Conservation (phyloP, 2,113 vertebrate species). For the Syngnathus floridae region DNA sequence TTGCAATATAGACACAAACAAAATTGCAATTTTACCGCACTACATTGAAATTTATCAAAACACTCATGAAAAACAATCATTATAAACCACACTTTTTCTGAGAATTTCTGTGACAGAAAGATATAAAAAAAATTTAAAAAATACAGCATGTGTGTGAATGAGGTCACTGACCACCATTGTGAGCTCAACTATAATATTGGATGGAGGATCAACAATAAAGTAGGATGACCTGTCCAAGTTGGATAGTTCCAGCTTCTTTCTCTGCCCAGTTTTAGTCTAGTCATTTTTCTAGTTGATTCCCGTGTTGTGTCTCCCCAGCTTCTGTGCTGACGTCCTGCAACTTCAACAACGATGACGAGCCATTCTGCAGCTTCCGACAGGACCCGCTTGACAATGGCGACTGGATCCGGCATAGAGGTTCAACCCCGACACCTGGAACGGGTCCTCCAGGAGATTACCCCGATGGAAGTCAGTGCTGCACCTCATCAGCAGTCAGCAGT, state of each 20-base stretch:
- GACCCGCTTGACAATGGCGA: slow-evolving; percentile 44
- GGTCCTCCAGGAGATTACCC: slow-evolving; percentile 74
- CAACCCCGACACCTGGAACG: slow-evolving; percentile 38
- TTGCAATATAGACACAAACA: not conserved
- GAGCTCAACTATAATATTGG: not conserved
- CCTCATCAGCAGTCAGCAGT: not conserved
- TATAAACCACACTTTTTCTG: no score
- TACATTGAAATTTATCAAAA: no score
- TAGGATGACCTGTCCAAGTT: no score
- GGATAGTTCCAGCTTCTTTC: no score
- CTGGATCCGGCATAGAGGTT: slow-evolving; percentile 64
- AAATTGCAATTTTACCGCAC: no score
- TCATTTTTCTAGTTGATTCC: not conserved
- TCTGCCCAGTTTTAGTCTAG: not conserved
- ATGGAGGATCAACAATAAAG: not conserved
- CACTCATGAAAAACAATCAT: no score
- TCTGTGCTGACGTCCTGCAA: slow-evolving; percentile 63
- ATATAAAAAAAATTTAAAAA: not conserved
- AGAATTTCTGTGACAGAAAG: no score
- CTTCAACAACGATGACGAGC: slow-evolving; percentile 63
- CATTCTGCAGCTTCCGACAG: slow-evolving; percentile 72
- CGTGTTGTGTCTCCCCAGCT: slow-evolving; percentile 23
- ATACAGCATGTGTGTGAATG: not conserved
- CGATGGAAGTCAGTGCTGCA: slow-evolving; percentile 64
- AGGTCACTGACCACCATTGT: not conserved